Evolutionary conservation across 2,113 vertebrate species (phyloP).

Genomic region (Paedocypris sp.): DNA sequence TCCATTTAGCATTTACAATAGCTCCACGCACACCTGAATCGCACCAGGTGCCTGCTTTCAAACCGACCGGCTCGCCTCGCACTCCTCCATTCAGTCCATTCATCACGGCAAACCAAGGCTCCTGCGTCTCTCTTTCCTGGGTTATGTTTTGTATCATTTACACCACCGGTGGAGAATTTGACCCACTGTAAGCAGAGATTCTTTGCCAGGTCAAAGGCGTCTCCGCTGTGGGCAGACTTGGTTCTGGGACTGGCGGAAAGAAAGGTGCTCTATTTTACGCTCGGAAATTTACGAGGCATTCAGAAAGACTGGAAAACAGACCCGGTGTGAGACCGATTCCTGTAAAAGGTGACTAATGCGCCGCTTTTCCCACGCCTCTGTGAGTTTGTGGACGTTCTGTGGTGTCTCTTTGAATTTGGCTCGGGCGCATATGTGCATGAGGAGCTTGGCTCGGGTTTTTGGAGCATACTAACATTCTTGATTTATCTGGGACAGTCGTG

Average conservation of each 20-base stretch:
- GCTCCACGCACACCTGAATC: conserved; percentile 35
- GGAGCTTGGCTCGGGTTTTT: not conserved
- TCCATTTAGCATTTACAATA: conserved; percentile 39
- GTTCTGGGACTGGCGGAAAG: conserved; percentile 19
- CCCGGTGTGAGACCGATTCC: conserved; percentile 24
- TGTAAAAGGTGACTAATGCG: conserved; percentile 34
- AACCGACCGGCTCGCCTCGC: conserved; percentile 21
- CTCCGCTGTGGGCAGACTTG: conserved; percentile 23
- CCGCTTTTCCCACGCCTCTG: conserved; percentile 14
- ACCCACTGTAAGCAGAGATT: conserved; percentile 31
- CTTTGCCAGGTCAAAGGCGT: conserved; percentile 25
- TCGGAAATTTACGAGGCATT: conserved; percentile 32
- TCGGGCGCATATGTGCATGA: not conserved
- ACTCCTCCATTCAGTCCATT: conserved; percentile 29
- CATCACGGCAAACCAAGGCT: conserved; percentile 28
- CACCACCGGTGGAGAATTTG: conserved; percentile 27
- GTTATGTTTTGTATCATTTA: conserved; percentile 40
- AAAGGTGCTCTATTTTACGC: conserved; percentile 31
- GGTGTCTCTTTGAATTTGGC: conserved; percentile 9
- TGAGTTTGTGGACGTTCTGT: conserved; percentile 26
- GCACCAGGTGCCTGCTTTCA: conserved; percentile 31
- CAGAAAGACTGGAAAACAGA: conserved; percentile 33
- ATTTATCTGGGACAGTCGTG: not conserved
- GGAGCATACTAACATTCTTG: not conserved
- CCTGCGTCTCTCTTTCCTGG: conserved; percentile 32